Percentiles rank a stretch among this genome's conserved stretches.
These are phyloP conservation scores for Stomatorhinus ivindoensis DNA, from an alignment of 2,113 vertebrate species.

Conservation along the genomic window DNA sequence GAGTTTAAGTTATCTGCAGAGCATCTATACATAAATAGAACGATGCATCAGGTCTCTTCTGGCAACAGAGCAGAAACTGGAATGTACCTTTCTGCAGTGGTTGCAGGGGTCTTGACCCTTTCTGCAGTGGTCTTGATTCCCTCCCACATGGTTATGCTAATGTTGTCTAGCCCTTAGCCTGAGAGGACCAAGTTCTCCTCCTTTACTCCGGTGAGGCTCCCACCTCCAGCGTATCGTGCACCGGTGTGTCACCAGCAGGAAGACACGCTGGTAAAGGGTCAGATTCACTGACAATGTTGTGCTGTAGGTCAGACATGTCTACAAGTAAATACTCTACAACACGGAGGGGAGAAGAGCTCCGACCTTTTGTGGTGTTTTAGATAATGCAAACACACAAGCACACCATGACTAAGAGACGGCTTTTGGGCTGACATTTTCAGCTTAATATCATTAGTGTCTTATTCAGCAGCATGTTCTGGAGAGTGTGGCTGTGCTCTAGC, in stretches of 20 bases:
- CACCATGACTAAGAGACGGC: not conserved
- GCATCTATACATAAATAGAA: not conserved
- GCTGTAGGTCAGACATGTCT: not conserved
- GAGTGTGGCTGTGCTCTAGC: not conserved
- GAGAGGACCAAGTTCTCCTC: not conserved
- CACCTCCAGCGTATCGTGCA: not conserved
- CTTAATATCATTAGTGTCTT: not conserved
- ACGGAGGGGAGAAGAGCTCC: not conserved
- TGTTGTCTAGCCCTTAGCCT: not conserved
- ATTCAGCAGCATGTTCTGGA: not conserved
- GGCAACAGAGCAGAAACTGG: not conserved
- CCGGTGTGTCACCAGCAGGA: not conserved
- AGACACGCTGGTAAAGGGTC: not conserved
- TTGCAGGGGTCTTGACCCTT: not conserved
- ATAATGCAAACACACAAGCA: not conserved
- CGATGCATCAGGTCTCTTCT: not conserved
- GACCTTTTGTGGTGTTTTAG: not conserved
- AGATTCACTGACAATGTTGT: not conserved
- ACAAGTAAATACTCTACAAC: not conserved
- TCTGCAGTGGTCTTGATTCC: not conserved
- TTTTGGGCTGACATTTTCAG: not conserved
- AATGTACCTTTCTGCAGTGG: not conserved
- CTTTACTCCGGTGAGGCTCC: not conserved
- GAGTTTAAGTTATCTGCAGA: not conserved
- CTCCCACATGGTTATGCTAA: not conserved